These are phyloP conservation scores for Loris lydekkerianus DNA, from an alignment of 2,797 vertebrate genomes.

Conservation along the genomic window DNA sequence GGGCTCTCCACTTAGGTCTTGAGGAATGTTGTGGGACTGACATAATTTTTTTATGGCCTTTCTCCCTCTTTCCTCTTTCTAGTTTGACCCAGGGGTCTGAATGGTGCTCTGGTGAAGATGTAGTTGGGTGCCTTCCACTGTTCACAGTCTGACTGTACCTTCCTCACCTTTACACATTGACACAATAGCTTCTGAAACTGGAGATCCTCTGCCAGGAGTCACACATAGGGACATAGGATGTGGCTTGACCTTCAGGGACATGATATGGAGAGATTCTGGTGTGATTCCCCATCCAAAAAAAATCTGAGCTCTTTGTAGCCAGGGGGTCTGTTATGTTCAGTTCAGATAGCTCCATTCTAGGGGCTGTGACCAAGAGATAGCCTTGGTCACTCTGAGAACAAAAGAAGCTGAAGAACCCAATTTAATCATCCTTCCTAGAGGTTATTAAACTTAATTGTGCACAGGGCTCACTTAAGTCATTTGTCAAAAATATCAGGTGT, in stretches of 20 bases:
- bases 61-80: neutral
- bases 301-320: neutral
- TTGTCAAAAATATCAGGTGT: neutral
- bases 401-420: neutral
- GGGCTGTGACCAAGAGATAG: neutral
- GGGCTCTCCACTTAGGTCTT: neutral
- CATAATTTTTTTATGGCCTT: neutral
- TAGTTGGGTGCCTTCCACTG: neutral
- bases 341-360: neutral
- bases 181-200: neutral
- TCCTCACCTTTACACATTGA: neutral
- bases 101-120: neutral
- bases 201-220: neutral
- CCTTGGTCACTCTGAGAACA: neutral
- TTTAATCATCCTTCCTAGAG: neutral
- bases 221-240: neutral
- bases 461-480: neutral
- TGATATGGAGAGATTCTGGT: neutral
- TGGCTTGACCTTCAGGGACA: neutral
- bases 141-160: neutral
- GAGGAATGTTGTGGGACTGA: neutral
- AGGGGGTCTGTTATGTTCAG: neutral
- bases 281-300: neutral
- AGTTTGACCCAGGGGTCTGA: neutral
- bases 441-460: neutral